Percentiles rank a stretch among this genome's conserved stretches.
phyloP scores from a whole-genome alignment of 2,797 vertebrate species.

The Austrolebias charrua region DNA sequence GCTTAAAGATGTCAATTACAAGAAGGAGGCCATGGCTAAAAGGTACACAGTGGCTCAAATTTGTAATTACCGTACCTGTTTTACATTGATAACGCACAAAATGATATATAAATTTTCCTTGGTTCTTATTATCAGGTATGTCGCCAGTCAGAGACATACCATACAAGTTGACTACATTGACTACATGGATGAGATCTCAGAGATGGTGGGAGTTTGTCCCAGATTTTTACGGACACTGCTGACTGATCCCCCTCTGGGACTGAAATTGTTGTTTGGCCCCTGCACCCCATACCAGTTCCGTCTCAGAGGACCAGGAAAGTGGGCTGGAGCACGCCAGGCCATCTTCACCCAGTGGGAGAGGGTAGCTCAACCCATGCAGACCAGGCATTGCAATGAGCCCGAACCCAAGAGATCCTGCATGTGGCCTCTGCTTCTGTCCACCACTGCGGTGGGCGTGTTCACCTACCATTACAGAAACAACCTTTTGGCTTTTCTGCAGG shows the following conservation, averaged over 20 bases:
- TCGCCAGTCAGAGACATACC: slow-evolving; percentile 83
- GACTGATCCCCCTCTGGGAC: slow-evolving; percentile 81
- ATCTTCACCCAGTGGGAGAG: slow-evolving; percentile 84
- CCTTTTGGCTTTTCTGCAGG: slow-evolving; percentile 48
- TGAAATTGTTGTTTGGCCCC: slow-evolving; percentile 79
- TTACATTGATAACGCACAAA: background rate
- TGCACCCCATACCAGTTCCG: slow-evolving; percentile 87
- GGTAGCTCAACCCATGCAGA: slow-evolving; percentile 78
- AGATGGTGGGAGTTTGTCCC: slow-evolving; percentile 78
- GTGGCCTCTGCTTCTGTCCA: slow-evolving; percentile 50
- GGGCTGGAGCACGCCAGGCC: slow-evolving; percentile 81
- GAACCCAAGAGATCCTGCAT: slow-evolving; percentile 24
- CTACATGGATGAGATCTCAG: slow-evolving; percentile 89
- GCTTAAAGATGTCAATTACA: slow-evolving; percentile 72
- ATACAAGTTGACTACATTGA: slow-evolving; percentile 85
- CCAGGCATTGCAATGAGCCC: slow-evolving; percentile 49
- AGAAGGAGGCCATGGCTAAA: slow-evolving; percentile 64
- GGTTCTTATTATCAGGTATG: slow-evolving; percentile 80
- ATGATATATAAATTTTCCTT: too few species aligned
- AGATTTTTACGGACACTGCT: slow-evolving; percentile 74
- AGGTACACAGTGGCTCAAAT: slow-evolving; percentile 54
- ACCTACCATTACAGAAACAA: slow-evolving; percentile 46
- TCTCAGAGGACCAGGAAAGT: slow-evolving; percentile 82
- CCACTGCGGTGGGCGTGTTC: slow-evolving; percentile 45
- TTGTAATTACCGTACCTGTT: background rate